Evolutionary conservation across 2,113 vertebrate genomes (phyloP).

Genomic region (Stegostoma tigrinum): DNA sequence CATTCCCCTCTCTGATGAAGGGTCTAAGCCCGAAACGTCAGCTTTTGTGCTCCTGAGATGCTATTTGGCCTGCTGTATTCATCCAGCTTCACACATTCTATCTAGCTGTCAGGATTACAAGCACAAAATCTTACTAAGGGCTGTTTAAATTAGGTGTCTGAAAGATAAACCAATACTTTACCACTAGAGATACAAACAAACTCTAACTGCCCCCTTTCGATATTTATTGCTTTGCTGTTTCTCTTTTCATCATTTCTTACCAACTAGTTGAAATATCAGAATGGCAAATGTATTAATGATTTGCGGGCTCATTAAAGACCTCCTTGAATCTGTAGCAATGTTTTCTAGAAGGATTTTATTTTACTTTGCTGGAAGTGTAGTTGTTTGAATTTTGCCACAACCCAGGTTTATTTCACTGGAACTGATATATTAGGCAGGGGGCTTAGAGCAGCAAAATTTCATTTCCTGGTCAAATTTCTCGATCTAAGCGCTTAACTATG

Average conservation of each 20-base stretch:
- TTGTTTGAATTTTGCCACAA: background rate
- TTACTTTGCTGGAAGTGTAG: background rate
- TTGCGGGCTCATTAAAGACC: background rate
- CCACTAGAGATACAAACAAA: background rate
- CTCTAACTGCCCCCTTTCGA: background rate
- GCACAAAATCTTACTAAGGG: background rate
- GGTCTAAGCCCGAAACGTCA: no score
- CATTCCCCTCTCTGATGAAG: no score
- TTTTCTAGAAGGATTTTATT: background rate
- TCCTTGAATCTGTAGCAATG: background rate
- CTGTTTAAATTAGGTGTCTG: background rate
- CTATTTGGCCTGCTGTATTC: no score
- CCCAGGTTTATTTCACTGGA: background rate
- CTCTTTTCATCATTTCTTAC: background rate
- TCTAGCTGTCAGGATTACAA: background rate
- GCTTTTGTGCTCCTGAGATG: no score
- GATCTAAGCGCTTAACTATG: background rate
- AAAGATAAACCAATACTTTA: background rate
- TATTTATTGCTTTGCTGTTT: background rate
- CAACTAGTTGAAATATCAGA: background rate
- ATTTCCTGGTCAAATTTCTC: background rate
- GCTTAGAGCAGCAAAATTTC: background rate
- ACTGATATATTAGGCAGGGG: background rate
- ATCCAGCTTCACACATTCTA: background rate
- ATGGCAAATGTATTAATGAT: background rate